Evolutionary conservation across 2,888 invertebrate species (phyloP), one percentile per base, ranked within the genome.

Genomic region (Drosophila colorata): DNA sequence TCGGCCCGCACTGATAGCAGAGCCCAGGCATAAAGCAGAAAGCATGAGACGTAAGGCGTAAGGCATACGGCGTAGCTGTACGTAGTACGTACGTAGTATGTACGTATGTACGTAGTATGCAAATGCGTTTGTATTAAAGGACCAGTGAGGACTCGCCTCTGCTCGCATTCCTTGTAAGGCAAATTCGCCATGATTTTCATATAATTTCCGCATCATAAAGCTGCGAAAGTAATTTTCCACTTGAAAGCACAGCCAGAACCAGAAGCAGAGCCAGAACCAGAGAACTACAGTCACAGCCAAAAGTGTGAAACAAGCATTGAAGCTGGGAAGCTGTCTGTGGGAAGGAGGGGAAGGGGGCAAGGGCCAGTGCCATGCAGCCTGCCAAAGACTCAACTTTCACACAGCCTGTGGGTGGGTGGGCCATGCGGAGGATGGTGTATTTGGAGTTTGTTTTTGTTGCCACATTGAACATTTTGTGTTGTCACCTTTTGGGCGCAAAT

Each of bases 161-260:
- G 13, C 51, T 51, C 46, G 33, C 83, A 82, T 83, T 82, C 86
- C 83, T 83, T 87, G 86, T 64, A 85, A 88, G 83, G 88, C 83
- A 84, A 84, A 84, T 88, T 86, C 88, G 88, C 87, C 91, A 90
- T 91, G 90, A 90, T 90, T 90, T 91, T 90, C 91, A 90, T 90
- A 90, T 90, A 91, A 90, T 90, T 90, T 90, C 90, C 91, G 90
- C 90, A 88, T 91, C 90, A 90, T 91, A 90, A 91, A 90, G 88
- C 91, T 90, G 90, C 85, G 88, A 90, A 90, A 90, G 91, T 90
- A 91, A 90, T 91, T 90, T 90, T 90, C 90, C 90, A 90, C 91
- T 91, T 86, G 90, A 91, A 90, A 87, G 83, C 83, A 86, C 83
- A 84, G 72, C 57, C 80, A 69, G 73, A 82, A 77, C 47, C 70